Evolutionary conservation across 2,888 invertebrate genomes (phyloP).

Genomic region (Escarpia spicata): DNA sequence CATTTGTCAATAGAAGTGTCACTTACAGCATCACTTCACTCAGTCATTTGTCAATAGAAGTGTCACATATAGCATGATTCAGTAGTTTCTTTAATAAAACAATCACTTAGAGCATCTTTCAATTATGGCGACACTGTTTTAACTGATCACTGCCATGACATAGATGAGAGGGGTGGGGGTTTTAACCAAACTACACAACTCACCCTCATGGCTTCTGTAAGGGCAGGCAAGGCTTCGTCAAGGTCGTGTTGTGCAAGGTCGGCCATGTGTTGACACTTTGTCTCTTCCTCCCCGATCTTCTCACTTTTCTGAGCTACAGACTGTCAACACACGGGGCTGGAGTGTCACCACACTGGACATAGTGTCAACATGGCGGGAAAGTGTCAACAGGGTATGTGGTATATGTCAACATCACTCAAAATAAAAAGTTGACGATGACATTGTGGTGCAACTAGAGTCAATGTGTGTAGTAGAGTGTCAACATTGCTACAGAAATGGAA

Average conservation of each 20-base stretch:
- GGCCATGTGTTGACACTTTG: constrained; percentile 83
- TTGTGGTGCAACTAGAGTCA: background rate
- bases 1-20: too few relatives aligned
- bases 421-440: too few relatives aligned
- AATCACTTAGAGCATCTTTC: too few relatives aligned
- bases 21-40: too few relatives aligned
- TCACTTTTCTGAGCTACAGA: constrained; percentile 75
- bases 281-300: constrained; percentile 82
- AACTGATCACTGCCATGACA: background rate
- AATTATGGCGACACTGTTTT: too few relatives aligned
- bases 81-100: too few relatives aligned
- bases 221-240: constrained; percentile 85
- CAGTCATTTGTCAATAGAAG: too few relatives aligned
- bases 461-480: background rate
- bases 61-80: too few relatives aligned
- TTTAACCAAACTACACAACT: background rate
- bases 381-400: background rate
- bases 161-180: background rate
- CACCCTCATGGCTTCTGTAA: constrained; percentile 81
- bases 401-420: too few relatives aligned
- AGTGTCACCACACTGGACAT: background rate
- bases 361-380: background rate
- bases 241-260: constrained; percentile 84
- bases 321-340: constrained; percentile 41
- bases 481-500: background rate